Conservation (phyloP, 2,113 vertebrate species). For the Shinisaurus crocodilurus region DNA sequence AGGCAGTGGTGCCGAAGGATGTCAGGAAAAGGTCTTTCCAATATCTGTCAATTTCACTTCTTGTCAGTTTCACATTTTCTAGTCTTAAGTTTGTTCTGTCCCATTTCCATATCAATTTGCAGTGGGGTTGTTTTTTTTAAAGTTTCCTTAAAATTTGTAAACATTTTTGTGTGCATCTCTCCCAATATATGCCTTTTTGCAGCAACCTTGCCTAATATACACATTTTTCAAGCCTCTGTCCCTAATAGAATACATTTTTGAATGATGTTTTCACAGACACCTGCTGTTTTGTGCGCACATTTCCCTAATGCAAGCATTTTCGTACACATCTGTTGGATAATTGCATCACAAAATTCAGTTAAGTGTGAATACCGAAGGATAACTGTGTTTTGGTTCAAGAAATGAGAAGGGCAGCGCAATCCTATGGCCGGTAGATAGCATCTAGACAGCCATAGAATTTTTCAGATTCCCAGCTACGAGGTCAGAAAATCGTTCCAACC, state of each 20-base stretch:
- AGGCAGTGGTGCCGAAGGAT: neutral
- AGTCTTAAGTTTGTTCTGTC: no score
- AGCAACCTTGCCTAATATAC: neutral
- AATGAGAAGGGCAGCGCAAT: no score
- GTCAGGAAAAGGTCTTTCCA: neutral
- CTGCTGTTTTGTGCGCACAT: neutral
- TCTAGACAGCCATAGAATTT: no score
- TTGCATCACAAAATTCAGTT: neutral
- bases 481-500: no score
- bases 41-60: neutral
- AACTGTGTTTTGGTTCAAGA: no score
- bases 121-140: no score
- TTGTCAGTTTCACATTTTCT: no score
- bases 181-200: neutral
- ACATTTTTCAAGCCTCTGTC: neutral
- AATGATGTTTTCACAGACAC: neutral
- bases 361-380: no score
- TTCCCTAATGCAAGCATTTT: neutral
- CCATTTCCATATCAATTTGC: neutral
- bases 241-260: neutral
- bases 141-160: neutral
- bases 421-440: no score
- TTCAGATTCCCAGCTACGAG: no score
- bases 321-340: neutral
- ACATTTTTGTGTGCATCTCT: neutral